A percentile compares a stretch with the other conserved stretches of the same genome.
phyloP scores from a whole-genome alignment of 2,797 vertebrate genomes.

The Malurus leucopterus region DNA sequence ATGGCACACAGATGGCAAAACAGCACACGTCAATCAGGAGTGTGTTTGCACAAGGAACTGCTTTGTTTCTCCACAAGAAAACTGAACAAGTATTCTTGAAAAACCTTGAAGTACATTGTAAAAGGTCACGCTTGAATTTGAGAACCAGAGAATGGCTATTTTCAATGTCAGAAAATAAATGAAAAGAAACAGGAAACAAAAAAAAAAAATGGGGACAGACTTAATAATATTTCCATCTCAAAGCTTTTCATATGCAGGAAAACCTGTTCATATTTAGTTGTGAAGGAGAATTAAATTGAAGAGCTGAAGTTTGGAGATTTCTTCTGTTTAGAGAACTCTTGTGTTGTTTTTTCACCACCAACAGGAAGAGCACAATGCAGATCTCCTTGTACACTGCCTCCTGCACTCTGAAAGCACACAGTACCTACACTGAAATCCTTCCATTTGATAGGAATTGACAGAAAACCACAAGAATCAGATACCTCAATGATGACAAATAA shows the following conservation, averaged over 20 bases:
- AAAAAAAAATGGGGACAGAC: background rate
- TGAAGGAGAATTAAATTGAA: background rate
- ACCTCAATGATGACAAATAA: background rate
- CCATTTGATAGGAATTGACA: background rate
- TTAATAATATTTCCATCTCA: background rate
- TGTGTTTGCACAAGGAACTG: background rate
- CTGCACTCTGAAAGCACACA: background rate
- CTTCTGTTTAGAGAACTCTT: background rate
- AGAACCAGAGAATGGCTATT: background rate
- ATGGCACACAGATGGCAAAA: background rate
- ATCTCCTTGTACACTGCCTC: background rate
- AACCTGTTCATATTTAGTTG: background rate
- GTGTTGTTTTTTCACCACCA: background rate
- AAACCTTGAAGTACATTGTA: background rate
- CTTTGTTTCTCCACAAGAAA: background rate
- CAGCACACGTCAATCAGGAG: background rate
- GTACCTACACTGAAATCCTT: background rate
- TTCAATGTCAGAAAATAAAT: background rate
- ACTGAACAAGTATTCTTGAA: background rate
- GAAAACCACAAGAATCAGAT: background rate
- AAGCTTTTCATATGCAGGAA: background rate
- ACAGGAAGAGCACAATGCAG: background rate
- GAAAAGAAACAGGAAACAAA: fast-evolving
- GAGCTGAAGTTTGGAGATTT: background rate
- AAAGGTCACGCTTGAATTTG: background rate